These are phyloP conservation scores for Struthio camelus DNA, from an alignment of 2,113 vertebrate genomes.

Conservation along the genomic window DNA sequence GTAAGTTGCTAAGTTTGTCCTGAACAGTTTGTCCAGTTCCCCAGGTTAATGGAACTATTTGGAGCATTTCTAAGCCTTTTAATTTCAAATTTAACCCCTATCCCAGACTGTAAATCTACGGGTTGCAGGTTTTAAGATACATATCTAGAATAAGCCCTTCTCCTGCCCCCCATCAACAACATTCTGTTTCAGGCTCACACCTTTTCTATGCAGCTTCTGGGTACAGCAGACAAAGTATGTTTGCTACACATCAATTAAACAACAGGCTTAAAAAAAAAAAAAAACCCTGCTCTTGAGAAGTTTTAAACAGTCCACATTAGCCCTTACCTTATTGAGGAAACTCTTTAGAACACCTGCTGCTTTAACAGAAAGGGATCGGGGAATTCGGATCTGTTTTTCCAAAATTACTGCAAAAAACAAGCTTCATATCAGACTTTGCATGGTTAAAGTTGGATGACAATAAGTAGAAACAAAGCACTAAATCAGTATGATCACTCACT, in stretches of 20 bases:
- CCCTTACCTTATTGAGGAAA: conserved; percentile 96
- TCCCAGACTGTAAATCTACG: background rate
- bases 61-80: background rate
- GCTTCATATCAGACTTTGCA: background rate
- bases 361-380: conserved; percentile 97
- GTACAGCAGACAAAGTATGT: background rate
- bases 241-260: background rate
- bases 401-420: conserved; percentile 88
- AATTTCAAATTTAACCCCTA: background rate
- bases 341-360: conserved; percentile 98
- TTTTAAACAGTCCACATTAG: background rate
- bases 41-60: background rate
- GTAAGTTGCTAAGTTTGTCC: background rate
- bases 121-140: background rate
- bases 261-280: background rate
- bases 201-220: background rate
- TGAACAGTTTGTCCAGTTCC: background rate
- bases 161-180: background rate
- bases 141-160: background rate
- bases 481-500: background rate
- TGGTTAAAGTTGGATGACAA: background rate
- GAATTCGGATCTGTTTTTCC: conserved; percentile 99
- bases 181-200: background rate
- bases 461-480: background rate
- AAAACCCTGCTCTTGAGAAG: background rate